These are phyloP conservation scores for Smittia aterrima DNA, from an alignment of 2,888 invertebrate genomes.

Conservation along the genomic window DNA sequence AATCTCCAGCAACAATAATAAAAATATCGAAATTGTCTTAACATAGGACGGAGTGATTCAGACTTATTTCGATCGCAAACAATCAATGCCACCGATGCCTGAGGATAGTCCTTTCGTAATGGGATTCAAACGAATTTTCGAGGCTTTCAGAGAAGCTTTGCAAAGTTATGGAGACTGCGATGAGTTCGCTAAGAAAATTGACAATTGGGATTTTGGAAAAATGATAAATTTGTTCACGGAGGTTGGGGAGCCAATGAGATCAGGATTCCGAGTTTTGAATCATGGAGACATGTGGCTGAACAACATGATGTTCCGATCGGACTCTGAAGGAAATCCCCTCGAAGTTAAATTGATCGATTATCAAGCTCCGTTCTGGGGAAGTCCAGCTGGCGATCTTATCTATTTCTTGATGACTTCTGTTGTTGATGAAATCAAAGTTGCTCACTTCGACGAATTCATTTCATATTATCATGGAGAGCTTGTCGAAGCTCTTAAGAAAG, in stretches of 20 bases:
- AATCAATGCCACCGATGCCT: background rate
- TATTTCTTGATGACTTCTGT: conserved; percentile 42
- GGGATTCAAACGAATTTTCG: background rate
- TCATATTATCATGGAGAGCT: conserved; percentile 35
- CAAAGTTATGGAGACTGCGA: conserved; percentile 9
- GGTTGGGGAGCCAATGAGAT: conserved; percentile 3
- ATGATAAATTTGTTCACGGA: background rate
- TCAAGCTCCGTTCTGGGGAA: conserved; percentile 40
- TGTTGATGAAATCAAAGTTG: conserved; percentile 13
- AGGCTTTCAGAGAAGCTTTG: background rate
- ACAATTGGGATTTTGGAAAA: background rate
- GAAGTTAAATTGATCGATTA: conserved; percentile 21
- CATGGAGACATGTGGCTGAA: conserved; percentile 43
- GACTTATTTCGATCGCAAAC: conserved; percentile 3
- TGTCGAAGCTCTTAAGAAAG: background rate
- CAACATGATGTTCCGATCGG: conserved; percentile 43
- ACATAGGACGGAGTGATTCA: conserved; percentile 12
- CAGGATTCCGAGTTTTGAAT: conserved; percentile 42
- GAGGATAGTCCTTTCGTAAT: background rate
- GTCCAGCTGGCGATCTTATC: conserved; percentile 42
- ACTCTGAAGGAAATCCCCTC: background rate
- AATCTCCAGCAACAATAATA: too few relatives aligned
- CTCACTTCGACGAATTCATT: conserved; percentile 39
- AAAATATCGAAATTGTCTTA: too few relatives aligned
- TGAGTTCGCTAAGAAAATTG: conserved; percentile 28